Base-by-base conservation (phyloP, 2,113 vertebrate species). In the Morone saxatilis region DNA sequence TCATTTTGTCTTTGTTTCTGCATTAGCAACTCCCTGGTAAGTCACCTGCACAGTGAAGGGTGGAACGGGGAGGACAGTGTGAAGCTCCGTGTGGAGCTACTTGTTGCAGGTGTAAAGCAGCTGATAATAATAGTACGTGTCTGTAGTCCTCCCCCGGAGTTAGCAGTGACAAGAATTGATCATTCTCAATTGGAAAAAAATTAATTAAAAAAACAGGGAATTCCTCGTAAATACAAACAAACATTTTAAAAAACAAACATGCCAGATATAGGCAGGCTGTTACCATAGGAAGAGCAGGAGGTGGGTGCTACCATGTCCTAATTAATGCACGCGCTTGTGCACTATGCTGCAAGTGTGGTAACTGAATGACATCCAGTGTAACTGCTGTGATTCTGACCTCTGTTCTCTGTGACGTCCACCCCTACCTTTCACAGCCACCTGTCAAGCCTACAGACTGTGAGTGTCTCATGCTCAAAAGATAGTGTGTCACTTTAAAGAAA, bases 361-460 rank as follows among this genome's bases (percentile, higher is more conserved):
- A 56, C 20, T 17, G 5, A 65, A 12, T 65, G 1, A 45, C 71
- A 51, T 57, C n/a, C 40, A 45, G 8, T 38, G 43, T 13, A 20
- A 53, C 25, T 31, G 57, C 50, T 0, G 7, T 19, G 1, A 43
- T 40, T 25, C 47, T 56, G n/a, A n/a, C 19, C 14, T 20, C 12
- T 50, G 8, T 11, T 41, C 40, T 43, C 6, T 40, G n/a, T 50
- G 41, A 66, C 14, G 7, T 2, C 45, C 50, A 48, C 13, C 47
- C 50, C 43, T 60, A 47, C 60, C 71, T 82, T 76, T 74, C 6
- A 65, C 22, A 83, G 62, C 38, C 86, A 82, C 67, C 59, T 79
- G 61, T 74, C 36, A 62, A 65, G 71, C 0, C 20, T 1, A 13
- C 63, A 74, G 63, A 68, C 56, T 61, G 22, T 31, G 7, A 25